Base-by-base conservation (phyloP, 2,888 invertebrate species). In the Xylocampa areola region DNA sequence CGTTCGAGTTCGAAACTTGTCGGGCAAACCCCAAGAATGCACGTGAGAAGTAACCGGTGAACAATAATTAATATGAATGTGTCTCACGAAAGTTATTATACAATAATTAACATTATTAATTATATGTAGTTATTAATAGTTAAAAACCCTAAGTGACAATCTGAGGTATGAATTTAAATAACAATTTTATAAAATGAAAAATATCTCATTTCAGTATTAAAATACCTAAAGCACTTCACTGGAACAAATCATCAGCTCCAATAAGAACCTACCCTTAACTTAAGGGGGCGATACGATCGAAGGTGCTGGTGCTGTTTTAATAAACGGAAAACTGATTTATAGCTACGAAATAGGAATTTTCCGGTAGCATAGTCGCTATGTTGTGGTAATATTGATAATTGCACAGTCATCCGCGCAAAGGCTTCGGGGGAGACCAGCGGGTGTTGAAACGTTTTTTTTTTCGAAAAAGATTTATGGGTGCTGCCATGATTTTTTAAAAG, bases 301-400 rank as follows among this genome's bases (percentile, higher is more conserved):
- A 87, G 84, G 84, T 86, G 81, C 76, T 70, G 69, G 75, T 77
- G 84, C 81, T 79, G 85, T 87, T 90, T 90, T 90, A 90, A 90
- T 90, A 89, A 90, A 85, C 79, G 87, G 80, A 84, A 88, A 91
- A 82, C 88, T 91, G 91, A 91, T 91, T 91, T 91, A 91, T 91
- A 79, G 82, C 80, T 76, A 66, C 78, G 77, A 81, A 88, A 88
- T 85, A 84, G 76, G 84, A 85, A 83, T 87, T 88, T 88, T 86
- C 84, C 85, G 83, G 82, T 65, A 71, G 76, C 73, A 67, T 72
- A 76, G 73, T 76, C 68, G 80, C 73, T 76, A 79, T 83, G 81
- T 80, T 77, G 75, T 67, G 64, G 68, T 72, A 79, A 81, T 86
- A 82, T 81, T 76, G 77, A 84, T 86, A 86, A 90, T 90, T 89